Evolutionary conservation across 2,113 vertebrate genomes (phyloP).

Genomic region (Setophaga kirtlandii): DNA sequence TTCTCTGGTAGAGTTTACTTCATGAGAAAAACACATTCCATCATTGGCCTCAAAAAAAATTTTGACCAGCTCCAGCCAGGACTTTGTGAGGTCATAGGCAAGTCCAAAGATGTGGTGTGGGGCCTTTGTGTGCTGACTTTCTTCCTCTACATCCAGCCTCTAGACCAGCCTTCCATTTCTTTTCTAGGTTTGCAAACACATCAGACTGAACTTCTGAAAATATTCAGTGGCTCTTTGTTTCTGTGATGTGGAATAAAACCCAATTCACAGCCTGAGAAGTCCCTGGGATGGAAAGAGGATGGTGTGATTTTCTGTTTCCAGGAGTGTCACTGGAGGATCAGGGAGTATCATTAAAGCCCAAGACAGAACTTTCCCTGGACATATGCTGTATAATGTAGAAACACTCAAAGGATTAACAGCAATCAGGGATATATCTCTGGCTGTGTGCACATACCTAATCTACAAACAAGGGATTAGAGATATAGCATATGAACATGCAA

Average conservation of each 20-base stretch:
- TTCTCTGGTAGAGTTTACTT: not conserved
- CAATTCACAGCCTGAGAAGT: not conserved
- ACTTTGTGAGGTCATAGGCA: not conserved
- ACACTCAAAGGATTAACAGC: conserved; percentile 52
- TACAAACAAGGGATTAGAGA: conserved; percentile 28
- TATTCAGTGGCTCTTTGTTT: not conserved
- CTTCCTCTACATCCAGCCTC: not conserved
- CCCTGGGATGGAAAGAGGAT: not conserved
- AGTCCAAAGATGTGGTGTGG: not conserved
- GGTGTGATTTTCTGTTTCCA: not conserved
- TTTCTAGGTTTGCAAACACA: not conserved
- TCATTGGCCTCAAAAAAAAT: not conserved
- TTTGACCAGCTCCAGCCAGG: not conserved
- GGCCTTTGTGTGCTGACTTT: not conserved
- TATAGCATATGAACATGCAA: not conserved
- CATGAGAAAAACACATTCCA: not conserved
- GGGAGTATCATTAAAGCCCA: not conserved
- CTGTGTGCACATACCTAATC: not conserved
- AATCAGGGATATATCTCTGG: conserved; percentile 10
- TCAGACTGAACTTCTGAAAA: not conserved
- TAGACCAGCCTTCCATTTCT: not conserved
- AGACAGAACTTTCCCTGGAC: conserved; percentile 15
- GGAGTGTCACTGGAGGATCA: not conserved
- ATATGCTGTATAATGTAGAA: conserved; percentile 9
- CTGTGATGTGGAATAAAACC: not conserved